Conservation (phyloP, 2,797 vertebrate species). For the Apogon talboti region DNA sequence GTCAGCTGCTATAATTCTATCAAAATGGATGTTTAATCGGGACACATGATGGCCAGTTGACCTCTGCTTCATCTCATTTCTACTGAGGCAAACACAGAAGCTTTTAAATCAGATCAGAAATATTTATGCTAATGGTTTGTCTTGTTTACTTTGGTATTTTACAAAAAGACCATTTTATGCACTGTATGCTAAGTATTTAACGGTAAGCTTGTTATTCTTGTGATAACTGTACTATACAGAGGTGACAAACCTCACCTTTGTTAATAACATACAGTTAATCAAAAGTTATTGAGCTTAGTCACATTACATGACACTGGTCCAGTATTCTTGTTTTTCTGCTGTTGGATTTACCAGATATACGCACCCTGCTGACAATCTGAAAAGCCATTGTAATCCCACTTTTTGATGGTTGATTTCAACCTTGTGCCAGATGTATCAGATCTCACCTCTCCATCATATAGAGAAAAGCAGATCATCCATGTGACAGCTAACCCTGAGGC, state of each 20-base stretch:
- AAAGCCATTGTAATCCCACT: conserved; percentile 65
- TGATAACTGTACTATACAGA: not conserved
- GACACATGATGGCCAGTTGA: conserved; percentile 38
- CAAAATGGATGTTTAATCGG: conserved; percentile 67
- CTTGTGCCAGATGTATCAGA: conserved; percentile 53
- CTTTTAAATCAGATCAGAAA: conserved; percentile 55
- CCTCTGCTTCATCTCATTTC: conserved; percentile 35
- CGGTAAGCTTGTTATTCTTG: conserved; percentile 25
- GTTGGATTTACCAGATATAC: conserved; percentile 30
- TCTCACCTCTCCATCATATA: conserved; percentile 40
- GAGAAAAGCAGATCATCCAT: conserved; percentile 36
- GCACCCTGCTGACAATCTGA: conserved; percentile 48
- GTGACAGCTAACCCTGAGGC: conserved; percentile 30
- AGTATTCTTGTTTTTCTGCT: conserved; percentile 7
- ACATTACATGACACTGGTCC: conserved; percentile 5
- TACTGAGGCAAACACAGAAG: conserved; percentile 33
- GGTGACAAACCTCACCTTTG: not conserved
- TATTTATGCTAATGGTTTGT: conserved; percentile 39
- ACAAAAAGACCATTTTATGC: conserved; percentile 38
- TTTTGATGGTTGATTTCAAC: conserved; percentile 50
- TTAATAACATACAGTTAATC: not conserved
- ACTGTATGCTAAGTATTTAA: conserved; percentile 40
- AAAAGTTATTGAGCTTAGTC: not conserved
- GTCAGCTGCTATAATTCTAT: conserved; percentile 67
- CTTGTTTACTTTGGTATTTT: conserved; percentile 21